Percentiles rank a stretch among this genome's conserved stretches.
Conservation (phyloP, 2,113 vertebrate species). For the Osmerus mordax region DNA sequence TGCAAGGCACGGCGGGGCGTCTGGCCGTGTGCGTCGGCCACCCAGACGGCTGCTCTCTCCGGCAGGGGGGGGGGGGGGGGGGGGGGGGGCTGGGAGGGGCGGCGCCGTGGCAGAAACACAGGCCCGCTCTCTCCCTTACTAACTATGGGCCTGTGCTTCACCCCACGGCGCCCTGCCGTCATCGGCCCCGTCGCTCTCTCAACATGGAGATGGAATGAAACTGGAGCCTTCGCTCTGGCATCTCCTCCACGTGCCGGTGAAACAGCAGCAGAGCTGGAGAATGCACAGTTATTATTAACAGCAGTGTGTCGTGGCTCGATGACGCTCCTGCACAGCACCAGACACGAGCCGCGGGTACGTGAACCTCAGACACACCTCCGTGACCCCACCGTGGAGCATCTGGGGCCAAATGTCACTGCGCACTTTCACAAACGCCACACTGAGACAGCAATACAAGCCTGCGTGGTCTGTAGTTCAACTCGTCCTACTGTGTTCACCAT, state of each 20-base stretch:
- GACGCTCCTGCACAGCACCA: conserved; percentile 26
- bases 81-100: background rate
- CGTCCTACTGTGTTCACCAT: too few relatives aligned
- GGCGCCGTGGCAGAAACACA: background rate
- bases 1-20: background rate
- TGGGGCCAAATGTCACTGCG: too few relatives aligned
- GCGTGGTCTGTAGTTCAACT: too few relatives aligned
- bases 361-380: background rate
- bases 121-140: background rate
- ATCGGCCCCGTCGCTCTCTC: conserved; percentile 5
- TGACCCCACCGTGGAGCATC: background rate
- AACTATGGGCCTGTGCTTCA: background rate
- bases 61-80: background rate
- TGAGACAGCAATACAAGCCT: too few relatives aligned
- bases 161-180: too few relatives aligned
- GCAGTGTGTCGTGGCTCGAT: conserved; percentile 37
- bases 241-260: conserved; percentile 31
- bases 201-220: conserved; percentile 47
- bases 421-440: too few relatives aligned
- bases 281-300: conserved; percentile 61
- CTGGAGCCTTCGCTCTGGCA: conserved; percentile 38
- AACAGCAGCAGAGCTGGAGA: conserved; percentile 45
- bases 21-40: background rate
- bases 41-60: background rate
- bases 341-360: conserved; percentile 27